These are phyloP conservation scores for Oxyruncus cristatus DNA, from an alignment of 2,113 vertebrate species.

Conservation along the genomic window DNA sequence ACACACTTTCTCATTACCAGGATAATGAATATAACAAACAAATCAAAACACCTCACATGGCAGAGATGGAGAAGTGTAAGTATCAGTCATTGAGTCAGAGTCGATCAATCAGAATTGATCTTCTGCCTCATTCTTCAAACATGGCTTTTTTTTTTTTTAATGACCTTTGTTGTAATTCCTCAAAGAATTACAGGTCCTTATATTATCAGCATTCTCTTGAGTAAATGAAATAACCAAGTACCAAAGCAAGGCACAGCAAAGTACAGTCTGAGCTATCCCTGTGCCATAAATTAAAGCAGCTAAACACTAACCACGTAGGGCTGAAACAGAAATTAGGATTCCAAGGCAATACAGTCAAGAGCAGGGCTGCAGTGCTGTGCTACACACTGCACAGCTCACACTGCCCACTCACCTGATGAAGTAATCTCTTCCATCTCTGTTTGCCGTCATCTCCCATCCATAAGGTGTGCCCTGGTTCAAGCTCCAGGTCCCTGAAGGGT, in stretches of 20 bases:
- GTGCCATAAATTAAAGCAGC: neutral
- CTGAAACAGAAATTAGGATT: neutral
- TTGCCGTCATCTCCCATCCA: conserved; percentile 96
- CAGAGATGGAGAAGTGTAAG: neutral
- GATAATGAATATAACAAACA: neutral
- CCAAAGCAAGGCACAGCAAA: neutral
- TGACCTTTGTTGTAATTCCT: neutral
- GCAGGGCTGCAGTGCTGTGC: neutral
- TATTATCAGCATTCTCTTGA: neutral
- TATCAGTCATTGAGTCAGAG: neutral
- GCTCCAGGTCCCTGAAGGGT: conserved; percentile 89
- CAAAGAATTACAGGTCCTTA: neutral
- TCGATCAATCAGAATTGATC: neutral
- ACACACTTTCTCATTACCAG: neutral
- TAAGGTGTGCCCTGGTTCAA: conserved; percentile 89
- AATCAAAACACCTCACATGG: neutral
- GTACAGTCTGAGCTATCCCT: neutral
- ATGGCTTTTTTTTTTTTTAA: neutral
- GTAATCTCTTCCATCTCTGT: conserved; percentile 93
- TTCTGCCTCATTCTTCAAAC: neutral
- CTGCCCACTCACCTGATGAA: conserved; percentile 87
- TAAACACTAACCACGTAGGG: neutral
- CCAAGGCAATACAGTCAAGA: neutral
- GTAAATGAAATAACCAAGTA: neutral
- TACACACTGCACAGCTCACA: neutral